A percentile compares a stretch with the other conserved stretches of the same genome.
Evolutionary conservation across 2,888 invertebrate species (phyloP).

Genomic region (Helicoverpa assulta): DNA sequence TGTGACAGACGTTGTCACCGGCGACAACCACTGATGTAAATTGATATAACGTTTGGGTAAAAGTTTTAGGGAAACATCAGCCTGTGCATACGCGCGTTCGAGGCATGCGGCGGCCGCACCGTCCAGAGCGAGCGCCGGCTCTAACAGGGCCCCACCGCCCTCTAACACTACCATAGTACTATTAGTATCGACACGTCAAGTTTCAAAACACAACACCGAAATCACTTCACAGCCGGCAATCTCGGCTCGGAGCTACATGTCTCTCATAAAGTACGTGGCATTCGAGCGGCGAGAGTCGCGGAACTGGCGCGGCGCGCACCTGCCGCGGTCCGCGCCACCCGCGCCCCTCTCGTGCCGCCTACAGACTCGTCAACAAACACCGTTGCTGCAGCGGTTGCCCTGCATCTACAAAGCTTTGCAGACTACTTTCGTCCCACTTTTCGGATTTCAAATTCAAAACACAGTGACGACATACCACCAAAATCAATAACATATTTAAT

Average conservation of each 20-base stretch:
- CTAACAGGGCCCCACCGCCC: conserved; percentile 87
- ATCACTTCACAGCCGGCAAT: conserved; percentile 76
- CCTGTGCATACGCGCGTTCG: conserved; percentile 95
- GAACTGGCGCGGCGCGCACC: conserved; percentile 84
- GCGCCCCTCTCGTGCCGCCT: conserved; percentile 79
- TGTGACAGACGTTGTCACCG: conserved; percentile 91
- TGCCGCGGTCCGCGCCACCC: conserved; percentile 76
- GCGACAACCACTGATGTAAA: conserved; percentile 97
- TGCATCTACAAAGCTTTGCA: conserved; percentile 80
- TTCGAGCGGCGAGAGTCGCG: conserved; percentile 83
- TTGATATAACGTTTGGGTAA: conserved; percentile 97
- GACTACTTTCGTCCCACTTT: conserved; percentile 83
- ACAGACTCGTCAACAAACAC: conserved; percentile 85
- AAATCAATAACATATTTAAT: conserved; percentile 53
- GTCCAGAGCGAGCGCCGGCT: conserved; percentile 93
- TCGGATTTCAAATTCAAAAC: conserved; percentile 74
- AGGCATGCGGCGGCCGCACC: conserved; percentile 92
- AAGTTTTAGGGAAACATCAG: conserved; percentile 96
- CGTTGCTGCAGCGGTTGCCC: conserved; percentile 86
- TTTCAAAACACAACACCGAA: conserved; percentile 74
- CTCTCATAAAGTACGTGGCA: conserved; percentile 79
- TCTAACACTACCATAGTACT: conserved; percentile 88
- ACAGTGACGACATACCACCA: conserved; percentile 44
- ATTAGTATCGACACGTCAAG: conserved; percentile 71
- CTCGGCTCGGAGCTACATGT: conserved; percentile 82